phyloP scores from a whole-genome alignment of 2,113 vertebrate genomes.

The Urocolius indicus region DNA sequence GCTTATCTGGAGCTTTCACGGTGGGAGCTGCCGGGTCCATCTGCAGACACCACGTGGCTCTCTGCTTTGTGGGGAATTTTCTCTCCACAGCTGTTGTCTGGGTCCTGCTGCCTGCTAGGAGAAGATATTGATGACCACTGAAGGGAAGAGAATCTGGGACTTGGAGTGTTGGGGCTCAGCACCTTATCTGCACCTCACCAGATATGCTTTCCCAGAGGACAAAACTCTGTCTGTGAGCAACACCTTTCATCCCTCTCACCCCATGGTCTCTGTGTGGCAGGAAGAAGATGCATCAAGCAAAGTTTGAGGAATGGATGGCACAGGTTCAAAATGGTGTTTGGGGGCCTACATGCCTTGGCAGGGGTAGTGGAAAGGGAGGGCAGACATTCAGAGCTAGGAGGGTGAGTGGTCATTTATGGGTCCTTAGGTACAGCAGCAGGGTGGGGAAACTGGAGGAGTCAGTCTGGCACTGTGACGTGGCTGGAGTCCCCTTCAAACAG shows the following conservation, averaged over 20 bases:
- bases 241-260: not conserved
- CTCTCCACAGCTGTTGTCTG: not conserved
- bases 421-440: not conserved
- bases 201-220: not conserved
- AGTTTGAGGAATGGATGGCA: not conserved
- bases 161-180: not conserved
- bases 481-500: not conserved
- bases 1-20: accelerated
- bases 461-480: not conserved
- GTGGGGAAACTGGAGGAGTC: not conserved
- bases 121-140: accelerated
- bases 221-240: not conserved
- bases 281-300: not conserved
- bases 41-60: accelerated
- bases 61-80: not conserved
- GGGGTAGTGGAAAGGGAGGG: not conserved
- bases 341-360: not conserved
- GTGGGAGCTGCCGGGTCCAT: not conserved
- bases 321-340: not conserved
- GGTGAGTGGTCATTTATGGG: accelerated
- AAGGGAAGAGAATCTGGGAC: not conserved
- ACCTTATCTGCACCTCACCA: not conserved
- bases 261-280: not conserved
- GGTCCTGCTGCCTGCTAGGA: not conserved
- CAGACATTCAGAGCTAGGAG: not conserved